Percentiles rank a stretch among this genome's conserved stretches.
These are phyloP conservation scores for Xanthia togata DNA, from an alignment of 2,888 invertebrate species.

Conservation along the genomic window DNA sequence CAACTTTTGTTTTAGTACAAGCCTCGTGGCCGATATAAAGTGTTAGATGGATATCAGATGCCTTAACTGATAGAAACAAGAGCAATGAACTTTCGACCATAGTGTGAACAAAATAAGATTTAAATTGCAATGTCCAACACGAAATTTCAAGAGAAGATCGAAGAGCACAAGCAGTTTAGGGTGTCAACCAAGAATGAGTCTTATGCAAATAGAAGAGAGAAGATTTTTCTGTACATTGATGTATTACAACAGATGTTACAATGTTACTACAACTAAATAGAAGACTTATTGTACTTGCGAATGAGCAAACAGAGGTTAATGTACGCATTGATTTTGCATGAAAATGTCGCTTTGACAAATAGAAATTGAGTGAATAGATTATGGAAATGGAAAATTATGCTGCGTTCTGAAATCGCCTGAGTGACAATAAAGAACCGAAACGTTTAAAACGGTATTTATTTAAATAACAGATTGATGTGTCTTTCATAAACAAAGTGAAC, in stretches of 20 bases:
- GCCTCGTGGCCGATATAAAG: slow-evolving; percentile 77
- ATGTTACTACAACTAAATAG: slow-evolving; percentile 27
- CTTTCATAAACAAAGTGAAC: slow-evolving; percentile 16
- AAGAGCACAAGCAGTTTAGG: slow-evolving; percentile 27
- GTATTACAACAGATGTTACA: slow-evolving; percentile 32
- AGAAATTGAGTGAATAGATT: slow-evolving; percentile 46
- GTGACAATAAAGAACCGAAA: slow-evolving; percentile 23
- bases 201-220: slow-evolving; percentile 41
- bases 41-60: slow-evolving; percentile 55
- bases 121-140: neutral
- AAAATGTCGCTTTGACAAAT: slow-evolving; percentile 56
- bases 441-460: slow-evolving; percentile 17
- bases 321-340: slow-evolving; percentile 66
- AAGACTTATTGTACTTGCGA: slow-evolving; percentile 69
- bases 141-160: slow-evolving; percentile 14
- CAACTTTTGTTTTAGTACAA: slow-evolving; percentile 83
- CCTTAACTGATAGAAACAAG: slow-evolving; percentile 38
- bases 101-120: neutral
- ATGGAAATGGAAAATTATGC: slow-evolving; percentile 52
- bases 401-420: slow-evolving; percentile 15
- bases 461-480: slow-evolving; percentile 14
- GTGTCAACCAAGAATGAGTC: slow-evolving; percentile 47
- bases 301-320: slow-evolving; percentile 66
- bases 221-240: slow-evolving; percentile 28
- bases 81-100: slow-evolving; percentile 6